These are phyloP conservation scores for Zonotrichia albicollis DNA, from an alignment of 2,797 vertebrate genomes.

Conservation along the genomic window DNA sequence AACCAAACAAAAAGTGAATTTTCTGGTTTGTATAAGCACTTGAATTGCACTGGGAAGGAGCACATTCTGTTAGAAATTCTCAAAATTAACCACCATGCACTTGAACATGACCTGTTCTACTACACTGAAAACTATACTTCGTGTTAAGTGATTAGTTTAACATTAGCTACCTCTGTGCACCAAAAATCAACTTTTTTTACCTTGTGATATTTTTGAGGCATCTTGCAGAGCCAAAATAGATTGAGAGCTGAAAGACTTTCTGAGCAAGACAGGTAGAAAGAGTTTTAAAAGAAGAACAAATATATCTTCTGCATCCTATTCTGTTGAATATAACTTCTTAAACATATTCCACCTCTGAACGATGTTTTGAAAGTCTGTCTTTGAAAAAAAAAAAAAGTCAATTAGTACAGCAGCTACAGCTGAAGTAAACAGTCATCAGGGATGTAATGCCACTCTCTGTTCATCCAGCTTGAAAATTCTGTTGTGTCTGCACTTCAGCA, in stretches of 20 bases:
- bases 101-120: background rate
- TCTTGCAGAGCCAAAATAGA: background rate
- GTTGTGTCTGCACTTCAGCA: constrained; percentile 30
- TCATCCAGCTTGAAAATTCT: constrained; percentile 42
- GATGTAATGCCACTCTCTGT: background rate
- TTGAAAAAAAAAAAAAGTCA: constrained; percentile 2
- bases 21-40: background rate
- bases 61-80: background rate
- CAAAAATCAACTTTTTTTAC: background rate
- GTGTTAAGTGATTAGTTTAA: background rate
- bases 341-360: background rate
- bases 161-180: background rate
- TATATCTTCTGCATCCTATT: background rate
- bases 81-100: background rate
- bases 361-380: background rate
- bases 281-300: background rate
- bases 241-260: background rate
- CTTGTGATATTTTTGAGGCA: background rate
- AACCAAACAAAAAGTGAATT: background rate
- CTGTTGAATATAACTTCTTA: background rate
- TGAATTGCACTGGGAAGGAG: background rate
- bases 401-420: constrained; percentile 20
- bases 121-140: background rate
- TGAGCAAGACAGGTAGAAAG: background rate
- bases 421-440: constrained; percentile 30